A percentile compares a stretch with the other conserved stretches of the same genome.
Conservation (phyloP, 2,888 invertebrate genomes). For the Amiota mariae region DNA sequence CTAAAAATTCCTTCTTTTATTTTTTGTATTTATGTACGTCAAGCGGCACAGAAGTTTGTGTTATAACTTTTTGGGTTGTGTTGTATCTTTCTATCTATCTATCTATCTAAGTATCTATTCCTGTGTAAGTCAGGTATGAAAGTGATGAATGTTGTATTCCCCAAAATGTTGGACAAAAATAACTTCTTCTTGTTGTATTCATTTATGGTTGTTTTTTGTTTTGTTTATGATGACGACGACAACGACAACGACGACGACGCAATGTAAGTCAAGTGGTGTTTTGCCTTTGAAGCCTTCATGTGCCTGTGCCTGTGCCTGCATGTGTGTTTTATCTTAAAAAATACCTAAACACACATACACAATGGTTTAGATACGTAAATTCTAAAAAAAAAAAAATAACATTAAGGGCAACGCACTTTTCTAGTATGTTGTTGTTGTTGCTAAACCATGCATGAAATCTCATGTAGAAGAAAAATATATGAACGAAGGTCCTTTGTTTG, state of each 20-base stretch:
- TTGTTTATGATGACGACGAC: neutral
- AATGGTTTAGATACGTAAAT: too few relatives aligned
- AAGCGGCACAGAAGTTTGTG: slow-evolving; percentile 4
- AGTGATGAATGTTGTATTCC: slow-evolving; percentile 42
- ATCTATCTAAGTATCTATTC: neutral
- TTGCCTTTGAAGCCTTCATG: too few relatives aligned
- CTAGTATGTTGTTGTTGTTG: too few relatives aligned
- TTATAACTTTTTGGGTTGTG: neutral
- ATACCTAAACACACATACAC: too few relatives aligned
- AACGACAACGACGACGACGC: neutral
- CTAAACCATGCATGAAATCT: too few relatives aligned
- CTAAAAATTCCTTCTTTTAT: neutral
- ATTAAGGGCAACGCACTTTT: too few relatives aligned
- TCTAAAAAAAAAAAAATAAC: too few relatives aligned
- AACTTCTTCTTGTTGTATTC: too few relatives aligned
- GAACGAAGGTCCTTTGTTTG: too few relatives aligned
- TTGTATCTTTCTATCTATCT: neutral
- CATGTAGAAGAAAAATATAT: too few relatives aligned
- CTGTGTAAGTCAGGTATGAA: slow-evolving; percentile 15
- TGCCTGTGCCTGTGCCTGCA: too few relatives aligned
- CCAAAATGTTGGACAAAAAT: neutral
- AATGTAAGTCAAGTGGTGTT: slow-evolving; percentile 11
- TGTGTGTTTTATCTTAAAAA: too few relatives aligned
- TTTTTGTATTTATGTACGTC: neutral
- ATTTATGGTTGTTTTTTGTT: neutral